Base-by-base conservation (phyloP, 2,888 invertebrate species). In the Drymonia ruficornis region DNA sequence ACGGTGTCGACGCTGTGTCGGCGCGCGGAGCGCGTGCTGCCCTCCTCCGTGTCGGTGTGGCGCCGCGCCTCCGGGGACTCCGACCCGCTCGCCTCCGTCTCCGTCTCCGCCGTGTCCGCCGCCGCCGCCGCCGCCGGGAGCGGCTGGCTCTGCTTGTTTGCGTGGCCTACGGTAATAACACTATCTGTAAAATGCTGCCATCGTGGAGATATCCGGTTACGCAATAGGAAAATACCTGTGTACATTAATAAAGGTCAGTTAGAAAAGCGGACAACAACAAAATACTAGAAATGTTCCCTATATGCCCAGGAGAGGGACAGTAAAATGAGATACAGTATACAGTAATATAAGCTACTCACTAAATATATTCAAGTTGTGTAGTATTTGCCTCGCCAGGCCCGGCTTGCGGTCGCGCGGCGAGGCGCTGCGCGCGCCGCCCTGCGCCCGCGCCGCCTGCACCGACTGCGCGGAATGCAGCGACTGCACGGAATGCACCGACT, bases 1-100 rank as follows among this genome's bases (percentile, higher is more conserved):
- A 97, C 96, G 12, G 97, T 97, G 83, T 97, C 97, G 43, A 97
- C 95, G 81, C 97, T 97, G 55, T 97, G 97, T 18, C 97, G 91
- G 13, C 97, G 93, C 45, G 95, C 96, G 50, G 96, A 96, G 73
- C 96, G 95, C 49, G 96, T 95, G 79, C 96, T 96, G 75, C 95
- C 95, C 55, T 95, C 94, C 80, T 96, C 96, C 0, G 93, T 93
- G 82, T 95, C 95, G 40, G 96, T 86, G 34, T 94, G 86, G 13
- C 93, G 87, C 50, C 67, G 74, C 63, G 86, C 89, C 64, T 60
- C 65, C 18, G 61, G 49, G 12, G 50, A 40, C 8, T 62, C 67
- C 13, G 66, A 66, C 8, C 52, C 55, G 19, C 40, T 19, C 38
- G 2, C 28, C 28, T 36, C 51, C 13, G 5, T 28, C 28, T 31